Conservation (phyloP, 1,140 invertebrate genomes). For the Anastatus disparis region DNA sequence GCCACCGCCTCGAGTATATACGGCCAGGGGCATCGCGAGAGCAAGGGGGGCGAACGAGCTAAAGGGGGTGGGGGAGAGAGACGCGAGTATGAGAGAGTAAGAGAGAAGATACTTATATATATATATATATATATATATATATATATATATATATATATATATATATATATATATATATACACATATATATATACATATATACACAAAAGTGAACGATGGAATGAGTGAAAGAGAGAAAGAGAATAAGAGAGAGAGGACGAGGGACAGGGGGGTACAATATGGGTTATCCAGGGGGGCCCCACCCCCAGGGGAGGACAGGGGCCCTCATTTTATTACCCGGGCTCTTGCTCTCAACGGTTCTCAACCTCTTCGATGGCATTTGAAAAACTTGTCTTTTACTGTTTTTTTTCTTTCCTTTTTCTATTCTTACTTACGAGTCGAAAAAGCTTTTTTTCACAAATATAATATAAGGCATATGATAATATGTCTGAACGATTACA, state of each 20-base stretch:
- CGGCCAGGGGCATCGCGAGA: conserved; percentile 61
- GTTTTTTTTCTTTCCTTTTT: no score
- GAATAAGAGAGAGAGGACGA: conserved; percentile 38
- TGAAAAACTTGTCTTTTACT: no score
- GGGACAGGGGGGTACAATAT: conserved; percentile 64
- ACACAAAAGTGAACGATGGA: neutral
- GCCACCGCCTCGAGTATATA: conserved; percentile 60
- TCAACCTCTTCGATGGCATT: conserved; percentile 59
- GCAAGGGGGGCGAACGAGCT: conserved; percentile 37
- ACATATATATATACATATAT: no score
- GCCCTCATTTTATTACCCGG: conserved; percentile 67
- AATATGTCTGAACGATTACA: no score
- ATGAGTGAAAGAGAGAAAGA: conserved; percentile 43
- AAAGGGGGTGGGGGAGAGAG: conserved; percentile 4
- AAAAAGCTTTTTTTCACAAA: no score
- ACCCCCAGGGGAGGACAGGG: conserved; percentile 63
- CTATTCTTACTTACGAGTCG: no score
- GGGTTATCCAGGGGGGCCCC: conserved; percentile 66
- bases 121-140: no score
- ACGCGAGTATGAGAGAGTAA: conserved; percentile 42
- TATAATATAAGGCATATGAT: no score
- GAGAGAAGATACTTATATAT: no score
- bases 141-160: no score
- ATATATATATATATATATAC: no score
- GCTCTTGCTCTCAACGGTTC: conserved; percentile 54